Conservation (phyloP, 1,140 invertebrate genomes). For the Drosophila insularis region DNA sequence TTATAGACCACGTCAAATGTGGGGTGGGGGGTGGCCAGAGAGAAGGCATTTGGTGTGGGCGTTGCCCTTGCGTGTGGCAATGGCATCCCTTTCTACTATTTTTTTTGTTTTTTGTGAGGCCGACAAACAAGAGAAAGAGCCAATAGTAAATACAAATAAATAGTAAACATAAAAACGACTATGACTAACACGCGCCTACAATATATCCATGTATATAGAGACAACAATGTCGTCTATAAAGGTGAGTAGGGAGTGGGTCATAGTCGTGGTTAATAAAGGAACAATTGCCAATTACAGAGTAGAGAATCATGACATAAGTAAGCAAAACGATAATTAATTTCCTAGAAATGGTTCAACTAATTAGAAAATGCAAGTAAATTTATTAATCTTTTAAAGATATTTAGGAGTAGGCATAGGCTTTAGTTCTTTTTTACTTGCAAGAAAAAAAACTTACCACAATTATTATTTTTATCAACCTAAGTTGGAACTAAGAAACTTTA, state of each 20-base stretch:
- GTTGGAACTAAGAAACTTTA: too few species aligned
- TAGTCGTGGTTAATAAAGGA: background rate
- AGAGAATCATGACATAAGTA: conserved; percentile 5
- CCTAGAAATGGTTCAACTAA: background rate
- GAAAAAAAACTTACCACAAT: too few species aligned
- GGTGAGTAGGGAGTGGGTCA: background rate
- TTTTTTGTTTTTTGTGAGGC: conserved; percentile 1
- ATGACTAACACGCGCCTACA: conserved; percentile 74
- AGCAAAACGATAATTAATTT: background rate
- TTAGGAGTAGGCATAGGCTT: too few species aligned
- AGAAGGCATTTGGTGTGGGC: background rate
- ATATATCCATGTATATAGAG: background rate
- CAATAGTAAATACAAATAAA: conserved; percentile 66
- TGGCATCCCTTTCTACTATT: conserved; percentile 8
- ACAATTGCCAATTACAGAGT: conserved; percentile 4
- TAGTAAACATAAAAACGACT: conserved; percentile 56
- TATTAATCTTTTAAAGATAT: too few species aligned
- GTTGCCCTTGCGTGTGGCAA: conserved; percentile 42
- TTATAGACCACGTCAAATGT: background rate
- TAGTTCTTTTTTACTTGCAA: too few species aligned
- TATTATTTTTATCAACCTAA: too few species aligned
- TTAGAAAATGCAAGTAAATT: background rate
- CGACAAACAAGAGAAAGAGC: conserved; percentile 42
- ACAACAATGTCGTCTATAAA: conserved; percentile 4
- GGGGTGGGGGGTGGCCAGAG: background rate